phyloP scores from a whole-genome alignment of 2,888 invertebrate species.

The Folsomia candida region DNA sequence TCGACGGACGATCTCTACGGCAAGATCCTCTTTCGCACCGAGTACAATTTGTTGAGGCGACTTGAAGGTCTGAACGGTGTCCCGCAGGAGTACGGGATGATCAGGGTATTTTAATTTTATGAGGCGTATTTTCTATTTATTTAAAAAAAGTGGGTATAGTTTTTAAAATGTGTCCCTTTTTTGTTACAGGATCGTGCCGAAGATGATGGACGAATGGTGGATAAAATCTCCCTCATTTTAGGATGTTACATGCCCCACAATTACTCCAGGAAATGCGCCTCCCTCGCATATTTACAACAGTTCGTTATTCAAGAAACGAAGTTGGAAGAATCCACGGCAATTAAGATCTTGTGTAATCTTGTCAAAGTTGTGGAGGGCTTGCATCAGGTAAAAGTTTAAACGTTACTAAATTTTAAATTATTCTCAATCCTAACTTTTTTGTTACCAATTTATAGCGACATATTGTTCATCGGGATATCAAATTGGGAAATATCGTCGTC shows the following conservation, averaged over 20 bases:
- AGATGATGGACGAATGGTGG: constrained; percentile 53
- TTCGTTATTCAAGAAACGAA: constrained; percentile 75
- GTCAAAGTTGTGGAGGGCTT: constrained; percentile 70
- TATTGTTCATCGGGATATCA: constrained; percentile 74
- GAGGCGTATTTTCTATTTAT: background rate
- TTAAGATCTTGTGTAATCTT: constrained; percentile 71
- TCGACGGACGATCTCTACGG: constrained; percentile 73
- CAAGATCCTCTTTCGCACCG: constrained; percentile 74
- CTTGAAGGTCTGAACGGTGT: constrained; percentile 70
- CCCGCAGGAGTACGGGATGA: constrained; percentile 72
- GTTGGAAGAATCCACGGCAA: constrained; percentile 69
- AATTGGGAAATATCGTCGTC: constrained; percentile 72
- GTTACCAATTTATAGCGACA: constrained; percentile 61
- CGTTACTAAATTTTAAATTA: background rate
- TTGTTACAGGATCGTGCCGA: constrained; percentile 61
- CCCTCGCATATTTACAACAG: constrained; percentile 68
- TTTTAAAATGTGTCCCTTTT: background rate
- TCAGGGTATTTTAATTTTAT: constrained; percentile 66
- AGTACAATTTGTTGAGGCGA: constrained; percentile 69
- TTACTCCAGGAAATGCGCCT: constrained; percentile 59
- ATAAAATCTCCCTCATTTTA: constrained; percentile 68
- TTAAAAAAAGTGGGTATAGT: background rate
- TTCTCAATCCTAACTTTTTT: constrained; percentile 1
- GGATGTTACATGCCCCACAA: constrained; percentile 73
- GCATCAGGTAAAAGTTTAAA: constrained; percentile 61